These are phyloP conservation scores for Andrena bicolor DNA, from an alignment of 2,888 invertebrate genomes.

Conservation along the genomic window DNA sequence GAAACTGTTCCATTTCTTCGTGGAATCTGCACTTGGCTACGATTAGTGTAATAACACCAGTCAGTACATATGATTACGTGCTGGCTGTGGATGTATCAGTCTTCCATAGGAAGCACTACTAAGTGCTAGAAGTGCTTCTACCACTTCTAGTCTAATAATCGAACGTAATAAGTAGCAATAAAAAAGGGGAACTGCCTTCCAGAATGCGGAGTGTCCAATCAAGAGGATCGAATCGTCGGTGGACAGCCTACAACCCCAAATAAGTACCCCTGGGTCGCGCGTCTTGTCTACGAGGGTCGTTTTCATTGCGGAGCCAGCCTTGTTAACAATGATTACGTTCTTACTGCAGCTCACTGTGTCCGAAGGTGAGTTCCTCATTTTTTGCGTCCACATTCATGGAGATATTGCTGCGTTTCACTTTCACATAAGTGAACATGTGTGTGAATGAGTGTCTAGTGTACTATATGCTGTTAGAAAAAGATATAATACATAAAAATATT, in stretches of 20 bases:
- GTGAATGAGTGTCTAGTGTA: too few species aligned
- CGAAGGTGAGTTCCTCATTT: slow-evolving; percentile 87
- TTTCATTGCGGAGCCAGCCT: slow-evolving; percentile 95
- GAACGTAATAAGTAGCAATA: slow-evolving; percentile 24
- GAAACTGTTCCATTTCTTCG: not conserved
- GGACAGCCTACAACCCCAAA: slow-evolving; percentile 93
- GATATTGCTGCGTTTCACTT: not conserved
- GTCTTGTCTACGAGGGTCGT: slow-evolving; percentile 94
- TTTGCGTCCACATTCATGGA: not conserved
- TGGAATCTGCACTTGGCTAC: slow-evolving; percentile 26
- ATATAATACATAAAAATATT: too few species aligned
- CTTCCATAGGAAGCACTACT: slow-evolving; percentile 16
- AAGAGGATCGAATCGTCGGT: slow-evolving; percentile 95
- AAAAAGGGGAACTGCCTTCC: slow-evolving; percentile 71
- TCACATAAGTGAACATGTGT: too few species aligned
- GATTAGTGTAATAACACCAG: slow-evolving; percentile 28
- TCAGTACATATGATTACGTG: slow-evolving; percentile 18
- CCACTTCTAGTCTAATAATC: not conserved
- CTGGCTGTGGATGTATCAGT: slow-evolving; percentile 25
- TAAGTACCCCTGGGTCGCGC: slow-evolving; percentile 95
- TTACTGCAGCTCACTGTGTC: slow-evolving; percentile 95
- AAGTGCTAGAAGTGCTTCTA: not conserved
- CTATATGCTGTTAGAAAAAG: too few species aligned
- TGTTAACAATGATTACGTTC: slow-evolving; percentile 92
- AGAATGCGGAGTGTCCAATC: slow-evolving; percentile 94